Percentiles rank a stretch among this genome's conserved stretches.
Conservation (phyloP, 2,113 vertebrate genomes). For the Aegithalos caudatus region DNA sequence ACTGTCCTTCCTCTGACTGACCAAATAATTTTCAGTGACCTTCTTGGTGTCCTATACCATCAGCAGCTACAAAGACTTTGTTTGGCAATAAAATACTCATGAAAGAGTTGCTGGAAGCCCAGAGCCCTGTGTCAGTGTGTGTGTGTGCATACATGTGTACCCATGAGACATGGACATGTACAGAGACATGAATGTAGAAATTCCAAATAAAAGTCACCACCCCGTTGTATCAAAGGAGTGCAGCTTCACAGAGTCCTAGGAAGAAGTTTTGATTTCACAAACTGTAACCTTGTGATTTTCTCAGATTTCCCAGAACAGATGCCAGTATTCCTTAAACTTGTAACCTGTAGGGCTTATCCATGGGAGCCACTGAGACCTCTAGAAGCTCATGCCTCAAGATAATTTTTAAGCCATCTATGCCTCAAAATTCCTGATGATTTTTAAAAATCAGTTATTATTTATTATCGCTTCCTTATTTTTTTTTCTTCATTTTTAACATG, state of each 20-base stretch:
- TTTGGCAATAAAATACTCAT: neutral
- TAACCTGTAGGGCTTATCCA: neutral
- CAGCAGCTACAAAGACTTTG: neutral
- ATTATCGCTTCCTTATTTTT: neutral
- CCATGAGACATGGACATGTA: rapidly evolving
- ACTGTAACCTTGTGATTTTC: neutral
- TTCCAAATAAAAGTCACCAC: neutral
- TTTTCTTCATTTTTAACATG: conserved; percentile 1
- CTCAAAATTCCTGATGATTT: conserved; percentile 17
- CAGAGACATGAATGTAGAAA: neutral
- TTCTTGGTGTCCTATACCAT: rapidly evolving
- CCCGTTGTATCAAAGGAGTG: neutral
- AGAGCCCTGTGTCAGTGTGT: neutral
- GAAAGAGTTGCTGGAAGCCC: neutral
- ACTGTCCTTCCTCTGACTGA: neutral
- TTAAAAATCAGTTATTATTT: neutral
- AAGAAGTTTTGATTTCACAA: neutral
- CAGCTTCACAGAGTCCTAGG: neutral
- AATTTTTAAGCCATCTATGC: conserved; percentile 30
- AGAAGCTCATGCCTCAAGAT: neutral
- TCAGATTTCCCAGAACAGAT: neutral
- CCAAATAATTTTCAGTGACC: neutral
- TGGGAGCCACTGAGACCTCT: neutral
- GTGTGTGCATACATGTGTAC: rapidly evolving
- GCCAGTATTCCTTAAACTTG: neutral